Conservation (phyloP, 2,113 vertebrate genomes). For the Sturnira hondurensis region DNA sequence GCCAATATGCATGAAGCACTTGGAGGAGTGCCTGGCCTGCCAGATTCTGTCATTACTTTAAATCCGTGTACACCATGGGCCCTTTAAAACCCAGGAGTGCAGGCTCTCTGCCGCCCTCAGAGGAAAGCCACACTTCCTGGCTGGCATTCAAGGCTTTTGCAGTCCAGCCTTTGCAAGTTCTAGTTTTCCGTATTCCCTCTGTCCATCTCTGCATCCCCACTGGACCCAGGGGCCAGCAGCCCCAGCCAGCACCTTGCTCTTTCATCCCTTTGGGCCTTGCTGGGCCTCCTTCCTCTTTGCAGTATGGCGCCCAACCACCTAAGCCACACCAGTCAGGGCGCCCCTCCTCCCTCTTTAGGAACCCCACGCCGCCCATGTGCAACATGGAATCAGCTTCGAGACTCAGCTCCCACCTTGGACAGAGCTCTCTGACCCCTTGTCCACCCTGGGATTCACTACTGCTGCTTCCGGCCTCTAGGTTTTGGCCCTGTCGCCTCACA, state of each 20-base stretch:
- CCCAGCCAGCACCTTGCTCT: neutral
- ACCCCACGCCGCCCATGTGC: neutral
- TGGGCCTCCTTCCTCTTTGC: neutral
- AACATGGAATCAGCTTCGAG: neutral
- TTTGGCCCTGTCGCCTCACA: too few species aligned
- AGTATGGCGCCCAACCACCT: too few species aligned
- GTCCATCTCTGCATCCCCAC: neutral
- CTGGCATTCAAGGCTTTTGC: neutral
- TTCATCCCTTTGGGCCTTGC: neutral
- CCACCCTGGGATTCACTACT: fast-evolving
- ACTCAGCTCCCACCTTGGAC: neutral
- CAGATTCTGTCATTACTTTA: neutral
- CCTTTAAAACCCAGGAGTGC: neutral
- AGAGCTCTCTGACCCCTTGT: neutral
- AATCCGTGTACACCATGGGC: neutral
- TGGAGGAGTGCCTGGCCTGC: fast-evolving
- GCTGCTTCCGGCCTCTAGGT: neutral
- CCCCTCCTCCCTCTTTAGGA: neutral
- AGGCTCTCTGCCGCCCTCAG: neutral
- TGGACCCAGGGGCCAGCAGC: fast-evolving
- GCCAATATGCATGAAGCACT: neutral
- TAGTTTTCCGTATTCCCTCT: neutral
- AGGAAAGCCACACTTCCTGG: neutral
- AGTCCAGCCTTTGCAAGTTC: neutral
- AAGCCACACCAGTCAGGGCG: too few species aligned